These are phyloP conservation scores for Acrocephalus kingi DNA, from an alignment of 2,113 vertebrate genomes.

Conservation along the genomic window DNA sequence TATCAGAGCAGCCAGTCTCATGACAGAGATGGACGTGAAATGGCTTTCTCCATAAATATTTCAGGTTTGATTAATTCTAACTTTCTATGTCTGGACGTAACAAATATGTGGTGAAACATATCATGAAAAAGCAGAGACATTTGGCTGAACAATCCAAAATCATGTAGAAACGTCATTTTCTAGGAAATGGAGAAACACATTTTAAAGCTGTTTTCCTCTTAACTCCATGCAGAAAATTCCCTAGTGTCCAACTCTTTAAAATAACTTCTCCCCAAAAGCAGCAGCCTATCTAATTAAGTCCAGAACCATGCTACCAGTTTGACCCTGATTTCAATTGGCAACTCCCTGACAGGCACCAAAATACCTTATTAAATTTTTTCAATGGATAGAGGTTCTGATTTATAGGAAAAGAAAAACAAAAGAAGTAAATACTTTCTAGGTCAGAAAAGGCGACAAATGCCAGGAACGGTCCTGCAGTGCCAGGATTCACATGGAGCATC, in stretches of 20 bases:
- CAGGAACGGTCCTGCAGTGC: not conserved
- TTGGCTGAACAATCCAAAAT: conserved; percentile 35
- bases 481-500: not conserved
- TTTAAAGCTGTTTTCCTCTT: conserved; percentile 33
- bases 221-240: conserved; percentile 41
- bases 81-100: not conserved
- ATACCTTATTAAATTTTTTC: conserved; percentile 30
- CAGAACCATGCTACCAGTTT: conserved; percentile 3
- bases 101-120: conserved; percentile 60
- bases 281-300: conserved; percentile 47
- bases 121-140: conserved; percentile 41
- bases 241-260: conserved; percentile 19
- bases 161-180: conserved; percentile 30
- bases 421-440: conserved; percentile 21
- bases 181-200: conserved; percentile 22
- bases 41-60: conserved; percentile 61
- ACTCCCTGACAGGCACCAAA: conserved; percentile 25
- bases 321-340: conserved; percentile 53
- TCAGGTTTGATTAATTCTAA: conserved; percentile 56
- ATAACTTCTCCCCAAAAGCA: conserved; percentile 9
- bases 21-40: conserved; percentile 57
- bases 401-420: not conserved
- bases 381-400: not conserved
- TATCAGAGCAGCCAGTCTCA: conserved; percentile 51
- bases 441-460: not conserved